These are phyloP conservation scores for Drosophila glabriapex DNA, from an alignment of 2,888 invertebrate species.

Conservation along the genomic window DNA sequence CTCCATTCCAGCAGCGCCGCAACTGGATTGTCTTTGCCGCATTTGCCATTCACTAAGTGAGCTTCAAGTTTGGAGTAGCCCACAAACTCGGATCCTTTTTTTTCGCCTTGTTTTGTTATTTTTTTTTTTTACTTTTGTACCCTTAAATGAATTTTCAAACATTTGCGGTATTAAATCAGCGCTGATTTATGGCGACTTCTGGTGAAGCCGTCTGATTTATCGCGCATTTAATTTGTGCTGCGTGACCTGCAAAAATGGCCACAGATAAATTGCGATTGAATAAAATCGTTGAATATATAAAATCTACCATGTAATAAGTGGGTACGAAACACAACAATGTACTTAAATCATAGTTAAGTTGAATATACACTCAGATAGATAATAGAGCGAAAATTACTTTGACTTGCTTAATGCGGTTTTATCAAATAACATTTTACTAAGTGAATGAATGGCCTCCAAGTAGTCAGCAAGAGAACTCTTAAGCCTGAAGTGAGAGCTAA, in stretches of 20 bases:
- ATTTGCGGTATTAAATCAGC: conserved; percentile 48
- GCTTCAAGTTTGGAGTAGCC: conserved; percentile 4
- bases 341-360: conserved; percentile 18
- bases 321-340: neutral
- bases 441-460: neutral
- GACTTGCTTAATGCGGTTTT: neutral
- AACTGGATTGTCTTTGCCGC: conserved; percentile 25
- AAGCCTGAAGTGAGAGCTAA: neutral
- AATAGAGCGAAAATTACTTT: neutral
- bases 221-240: conserved; percentile 31
- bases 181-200: conserved; percentile 54
- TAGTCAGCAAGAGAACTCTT: neutral
- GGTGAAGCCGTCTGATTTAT: conserved; percentile 43
- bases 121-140: neutral
- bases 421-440: neutral
- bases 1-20: conserved; percentile 3
- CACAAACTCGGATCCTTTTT: neutral
- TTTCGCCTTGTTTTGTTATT: neutral
- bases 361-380: neutral
- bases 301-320: conserved; percentile 7
- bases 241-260: conserved; percentile 36
- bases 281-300: conserved; percentile 20
- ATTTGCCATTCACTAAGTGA: conserved; percentile 7
- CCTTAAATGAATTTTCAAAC: conserved; percentile 30
- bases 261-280: conserved; percentile 39